Evolutionary conservation across 1,140 invertebrate genomes (phyloP).

Genomic region (Nebria ingens): DNA sequence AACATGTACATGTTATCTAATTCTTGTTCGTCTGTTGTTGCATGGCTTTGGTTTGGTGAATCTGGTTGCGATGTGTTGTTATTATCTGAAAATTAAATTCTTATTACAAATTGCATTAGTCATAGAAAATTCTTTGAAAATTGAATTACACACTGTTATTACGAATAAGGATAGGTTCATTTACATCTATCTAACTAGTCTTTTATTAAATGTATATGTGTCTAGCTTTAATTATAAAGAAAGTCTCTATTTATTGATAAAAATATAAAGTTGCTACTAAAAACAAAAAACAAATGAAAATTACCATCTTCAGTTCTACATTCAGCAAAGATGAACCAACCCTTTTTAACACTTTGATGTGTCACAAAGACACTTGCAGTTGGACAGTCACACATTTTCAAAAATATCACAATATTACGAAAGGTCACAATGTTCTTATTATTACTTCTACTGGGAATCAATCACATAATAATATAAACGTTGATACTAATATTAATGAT

Average conservation of each 20-base stretch:
- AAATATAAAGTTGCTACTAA: not conserved
- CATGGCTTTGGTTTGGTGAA: conserved; percentile 17
- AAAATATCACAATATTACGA: too few relatives aligned
- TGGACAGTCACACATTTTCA: conserved; percentile 43
- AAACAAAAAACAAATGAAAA: not conserved
- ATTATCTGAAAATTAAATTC: too few relatives aligned
- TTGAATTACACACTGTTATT: not conserved
- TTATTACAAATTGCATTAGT: too few relatives aligned
- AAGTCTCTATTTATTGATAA: not conserved
- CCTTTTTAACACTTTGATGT: conserved; percentile 46
- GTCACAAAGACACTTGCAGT: conserved; percentile 40
- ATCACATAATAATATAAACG: too few relatives aligned
- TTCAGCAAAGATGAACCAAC: conserved; percentile 52
- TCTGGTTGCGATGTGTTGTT: conserved; percentile 23
- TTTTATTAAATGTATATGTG: too few relatives aligned
- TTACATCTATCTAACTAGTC: too few relatives aligned
- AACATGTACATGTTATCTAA: conserved; percentile 62
- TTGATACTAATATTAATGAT: too few relatives aligned
- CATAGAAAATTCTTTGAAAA: too few relatives aligned
- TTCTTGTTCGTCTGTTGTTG: conserved; percentile 41
- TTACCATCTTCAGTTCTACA: conserved; percentile 33
- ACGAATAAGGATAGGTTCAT: not conserved
- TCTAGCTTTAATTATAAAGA: too few relatives aligned
- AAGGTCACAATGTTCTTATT: too few relatives aligned
- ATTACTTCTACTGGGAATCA: too few relatives aligned